Percentiles rank a stretch among this genome's conserved stretches.
Evolutionary conservation across 2,113 vertebrate genomes (phyloP).

Genomic region (Gavia stellata): DNA sequence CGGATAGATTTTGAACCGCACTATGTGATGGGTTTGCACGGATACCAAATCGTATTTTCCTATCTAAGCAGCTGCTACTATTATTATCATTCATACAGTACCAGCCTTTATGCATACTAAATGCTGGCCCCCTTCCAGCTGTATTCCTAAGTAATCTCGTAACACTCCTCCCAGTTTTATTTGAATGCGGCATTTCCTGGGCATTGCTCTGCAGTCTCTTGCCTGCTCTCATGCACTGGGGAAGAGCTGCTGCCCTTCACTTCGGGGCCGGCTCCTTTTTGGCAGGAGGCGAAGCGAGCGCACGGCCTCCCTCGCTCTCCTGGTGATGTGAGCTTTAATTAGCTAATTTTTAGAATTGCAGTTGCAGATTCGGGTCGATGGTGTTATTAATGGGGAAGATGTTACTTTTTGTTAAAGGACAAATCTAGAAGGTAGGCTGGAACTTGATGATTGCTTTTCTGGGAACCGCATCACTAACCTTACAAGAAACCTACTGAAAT

Average conservation of each 20-base stretch:
- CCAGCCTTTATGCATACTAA: neutral
- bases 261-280: neutral
- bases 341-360: neutral
- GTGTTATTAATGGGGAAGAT: neutral
- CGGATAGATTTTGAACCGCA: neutral
- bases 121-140: neutral
- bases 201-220: neutral
- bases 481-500: neutral
- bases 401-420: neutral
- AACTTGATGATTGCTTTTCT: neutral
- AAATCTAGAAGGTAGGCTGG: neutral
- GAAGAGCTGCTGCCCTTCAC: neutral
- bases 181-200: neutral
- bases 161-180: neutral
- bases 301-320: neutral
- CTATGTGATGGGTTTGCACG: neutral
- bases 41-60: neutral
- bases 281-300: neutral
- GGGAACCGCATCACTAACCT: neutral
- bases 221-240: neutral
- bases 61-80: conserved; percentile 17
- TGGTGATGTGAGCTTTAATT: neutral
- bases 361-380: neutral
- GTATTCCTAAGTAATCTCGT: neutral
- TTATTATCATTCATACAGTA: conserved; percentile 19